A percentile compares a stretch with the other conserved stretches of the same genome.
Conservation (phyloP, 2,113 vertebrate genomes). For the Lamprologus speciosus region DNA sequence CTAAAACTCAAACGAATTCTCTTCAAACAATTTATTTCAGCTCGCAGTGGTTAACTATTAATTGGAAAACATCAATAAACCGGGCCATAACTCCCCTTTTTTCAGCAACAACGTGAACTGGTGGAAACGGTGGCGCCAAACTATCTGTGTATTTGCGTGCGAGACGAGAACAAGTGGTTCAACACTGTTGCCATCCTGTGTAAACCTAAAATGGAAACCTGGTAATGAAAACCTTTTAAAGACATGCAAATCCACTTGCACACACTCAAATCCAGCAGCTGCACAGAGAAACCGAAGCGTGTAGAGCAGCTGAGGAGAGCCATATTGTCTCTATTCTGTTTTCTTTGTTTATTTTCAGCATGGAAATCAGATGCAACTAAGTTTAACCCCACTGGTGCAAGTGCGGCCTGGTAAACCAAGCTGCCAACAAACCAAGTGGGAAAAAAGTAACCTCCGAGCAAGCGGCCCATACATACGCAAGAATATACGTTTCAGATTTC, state of each 20-base stretch:
- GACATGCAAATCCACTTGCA: constrained; percentile 59
- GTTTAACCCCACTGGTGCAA: constrained; percentile 7
- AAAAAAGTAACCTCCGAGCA: neutral
- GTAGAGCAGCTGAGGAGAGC: constrained; percentile 30
- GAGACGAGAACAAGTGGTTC: neutral
- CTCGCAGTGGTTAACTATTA: neutral
- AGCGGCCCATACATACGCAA: neutral
- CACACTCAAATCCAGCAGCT: constrained; percentile 44
- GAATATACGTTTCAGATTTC: neutral
- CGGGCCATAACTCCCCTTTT: neutral
- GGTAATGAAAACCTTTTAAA: constrained; percentile 32
- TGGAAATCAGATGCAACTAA: constrained; percentile 58
- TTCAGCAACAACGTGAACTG: neutral
- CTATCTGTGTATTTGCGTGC: constrained; percentile 21
- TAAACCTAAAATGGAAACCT: constrained; percentile 48
- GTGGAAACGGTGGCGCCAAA: neutral
- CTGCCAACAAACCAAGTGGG: neutral
- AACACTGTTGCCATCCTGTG: constrained; percentile 31
- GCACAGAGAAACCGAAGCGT: constrained; percentile 21
- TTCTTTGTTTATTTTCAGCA: constrained; percentile 42
- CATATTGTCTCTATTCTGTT: constrained; percentile 24
- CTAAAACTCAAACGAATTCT: neutral
- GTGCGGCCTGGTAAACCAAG: neutral
- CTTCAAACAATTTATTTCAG: neutral
- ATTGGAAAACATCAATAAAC: neutral